Percentiles rank a stretch among this genome's conserved stretches.
These are phyloP conservation scores for Bombus pascuorum DNA, from an alignment of 1,140 invertebrate species.

Conservation along the genomic window DNA sequence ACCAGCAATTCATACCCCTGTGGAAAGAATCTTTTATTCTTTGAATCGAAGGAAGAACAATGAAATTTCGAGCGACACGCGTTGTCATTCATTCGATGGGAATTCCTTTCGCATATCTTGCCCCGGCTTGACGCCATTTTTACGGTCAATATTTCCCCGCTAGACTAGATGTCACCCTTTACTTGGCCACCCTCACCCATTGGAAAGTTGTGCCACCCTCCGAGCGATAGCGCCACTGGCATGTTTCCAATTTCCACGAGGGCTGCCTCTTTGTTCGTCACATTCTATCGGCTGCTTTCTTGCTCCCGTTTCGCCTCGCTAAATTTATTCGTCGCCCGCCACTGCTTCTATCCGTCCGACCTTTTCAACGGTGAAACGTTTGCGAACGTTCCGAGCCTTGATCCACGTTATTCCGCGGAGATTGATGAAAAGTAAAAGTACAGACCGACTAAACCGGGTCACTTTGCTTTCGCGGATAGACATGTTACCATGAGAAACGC, in stretches of 20 bases:
- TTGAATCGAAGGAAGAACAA: neutral
- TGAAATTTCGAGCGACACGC: neutral
- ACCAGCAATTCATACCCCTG: too few species aligned
- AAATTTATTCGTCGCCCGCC: conserved; percentile 34
- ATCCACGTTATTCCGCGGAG: conserved; percentile 11
- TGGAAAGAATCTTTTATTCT: neutral
- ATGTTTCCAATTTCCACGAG: conserved; percentile 52
- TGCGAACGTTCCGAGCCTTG: neutral
- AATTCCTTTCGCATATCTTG: conserved; percentile 55
- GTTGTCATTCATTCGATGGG: conserved; percentile 5
- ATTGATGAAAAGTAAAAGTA: conserved; percentile 51
- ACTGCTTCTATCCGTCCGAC: neutral
- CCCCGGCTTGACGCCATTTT: conserved; percentile 74
- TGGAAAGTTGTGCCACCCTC: conserved; percentile 52
- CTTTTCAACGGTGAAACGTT: conserved; percentile 3
- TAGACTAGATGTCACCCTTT: conserved; percentile 75
- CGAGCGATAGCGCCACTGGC: conserved; percentile 70
- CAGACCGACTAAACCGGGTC: conserved; percentile 4
- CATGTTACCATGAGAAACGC: conserved; percentile 24
- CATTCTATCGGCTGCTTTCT: conserved; percentile 23
- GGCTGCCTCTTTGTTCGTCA: conserved; percentile 25
- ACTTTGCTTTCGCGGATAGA: neutral
- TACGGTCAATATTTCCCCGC: conserved; percentile 76
- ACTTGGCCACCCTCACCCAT: conserved; percentile 44
- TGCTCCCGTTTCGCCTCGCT: conserved; percentile 35